A percentile compares a stretch with the other conserved stretches of the same genome.
Conservation (phyloP, 1,140 invertebrate genomes). For the Leucophenga varia region DNA sequence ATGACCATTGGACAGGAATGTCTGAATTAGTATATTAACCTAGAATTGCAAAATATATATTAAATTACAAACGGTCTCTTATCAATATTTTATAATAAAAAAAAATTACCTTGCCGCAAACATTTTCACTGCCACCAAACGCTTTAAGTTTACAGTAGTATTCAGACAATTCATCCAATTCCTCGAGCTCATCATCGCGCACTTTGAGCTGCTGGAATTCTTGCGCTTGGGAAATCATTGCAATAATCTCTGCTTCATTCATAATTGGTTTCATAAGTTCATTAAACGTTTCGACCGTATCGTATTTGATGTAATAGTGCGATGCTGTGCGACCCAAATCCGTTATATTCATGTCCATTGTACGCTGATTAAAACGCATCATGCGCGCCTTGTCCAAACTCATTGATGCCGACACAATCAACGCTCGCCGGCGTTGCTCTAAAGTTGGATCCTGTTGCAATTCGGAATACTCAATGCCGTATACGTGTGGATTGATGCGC, state of each 20-base stretch:
- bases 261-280: constrained; percentile 76
- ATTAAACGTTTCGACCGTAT: constrained; percentile 92
- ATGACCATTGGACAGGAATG: constrained; percentile 77
- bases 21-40: constrained; percentile 90
- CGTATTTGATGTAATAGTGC: constrained; percentile 97
- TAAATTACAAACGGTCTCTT: no score
- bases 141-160: constrained; percentile 76
- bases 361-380: constrained; percentile 86
- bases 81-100: not conserved
- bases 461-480: constrained; percentile 76
- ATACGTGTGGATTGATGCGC: constrained; percentile 87
- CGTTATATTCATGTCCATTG: constrained; percentile 79
- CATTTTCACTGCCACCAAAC: constrained; percentile 81
- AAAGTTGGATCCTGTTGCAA: constrained; percentile 77
- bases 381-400: constrained; percentile 90
- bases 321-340: constrained; percentile 95
- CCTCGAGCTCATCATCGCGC: constrained; percentile 90
- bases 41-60: not conserved
- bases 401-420: constrained; percentile 79
- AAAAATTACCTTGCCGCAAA: constrained; percentile 84
- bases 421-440: constrained; percentile 69
- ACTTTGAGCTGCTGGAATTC: constrained; percentile 98
- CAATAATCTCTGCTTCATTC: constrained; percentile 84
- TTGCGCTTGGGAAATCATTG: constrained; percentile 85
- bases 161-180: constrained; percentile 75